Evolutionary conservation across 2,888 invertebrate species (phyloP), one percentile per base, ranked within the genome.

Genomic region (Halocaridina rubra): DNA sequence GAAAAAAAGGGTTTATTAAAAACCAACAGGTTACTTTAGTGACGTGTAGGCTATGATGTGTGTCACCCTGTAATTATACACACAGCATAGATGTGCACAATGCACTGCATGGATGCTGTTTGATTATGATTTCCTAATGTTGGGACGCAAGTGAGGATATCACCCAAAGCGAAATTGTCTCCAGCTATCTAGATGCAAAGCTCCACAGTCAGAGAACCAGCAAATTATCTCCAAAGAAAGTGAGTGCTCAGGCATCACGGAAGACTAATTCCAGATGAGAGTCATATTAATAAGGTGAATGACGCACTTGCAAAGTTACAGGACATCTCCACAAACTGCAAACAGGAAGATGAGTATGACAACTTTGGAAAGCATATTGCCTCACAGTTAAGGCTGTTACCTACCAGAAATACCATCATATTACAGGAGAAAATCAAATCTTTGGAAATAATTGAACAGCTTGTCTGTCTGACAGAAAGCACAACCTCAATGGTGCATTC

Each of bases 241-340:
- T n/a, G 24, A 61, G 7, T 61, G 61, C 61, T 61, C 61, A 19
- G 61, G n/a, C 24, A 19, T 61, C 61, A 61, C 61, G n/a, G 61
- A 61, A 61, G n/a, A 61, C 24, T 61, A n/a, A 61, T 10, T 61
- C 61, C 61, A 61, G 61, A 61, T 61, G 61, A 61, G 39, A 39
- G 24, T 61, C 61, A 61, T 61, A 61, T 61, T n/a, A n/a, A 61
- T 61, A 61, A 61, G n/a, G 61, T 61, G 61, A 61, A 61, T 61
- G 61, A 61, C 7, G 61, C 24, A 61, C 61, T 61, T 61, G 61
- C 61, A 61, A 61, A 61, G n/a, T 61, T 61, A n/a, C 39, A 39
- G 13, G 53, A 64, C 22, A 19, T 5, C 22, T 3, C 13, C 22
- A 10, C 13, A 5, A 13, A 64, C 3, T 2, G 19, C 19, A 53